Conservation (phyloP, 2,797 vertebrate genomes). For the Scolopax rusticola region DNA sequence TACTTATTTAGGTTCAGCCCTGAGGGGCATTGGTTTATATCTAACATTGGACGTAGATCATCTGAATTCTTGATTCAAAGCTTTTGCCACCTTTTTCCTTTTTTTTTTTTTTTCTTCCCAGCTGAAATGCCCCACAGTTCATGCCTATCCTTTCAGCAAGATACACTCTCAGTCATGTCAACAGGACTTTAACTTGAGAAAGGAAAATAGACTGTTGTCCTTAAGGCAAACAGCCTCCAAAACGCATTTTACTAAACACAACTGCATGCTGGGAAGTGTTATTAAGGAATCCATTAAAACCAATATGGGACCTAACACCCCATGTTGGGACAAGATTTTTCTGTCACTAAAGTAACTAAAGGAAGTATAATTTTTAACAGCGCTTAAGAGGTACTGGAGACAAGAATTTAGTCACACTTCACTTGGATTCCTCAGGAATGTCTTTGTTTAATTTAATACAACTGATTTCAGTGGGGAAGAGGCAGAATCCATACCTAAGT, state of each 20-base stretch:
- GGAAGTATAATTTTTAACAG: constrained; percentile 75
- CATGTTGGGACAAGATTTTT: constrained; percentile 67
- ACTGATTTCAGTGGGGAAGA: constrained; percentile 48
- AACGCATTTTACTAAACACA: constrained; percentile 2
- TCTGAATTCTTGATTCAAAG: constrained; percentile 46
- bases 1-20: constrained; percentile 29
- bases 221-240: not conserved
- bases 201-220: not conserved
- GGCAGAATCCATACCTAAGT: constrained; percentile 49
- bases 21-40: constrained; percentile 25
- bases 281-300: constrained; percentile 65
- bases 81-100: not conserved
- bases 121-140: not conserved
- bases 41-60: constrained; percentile 21
- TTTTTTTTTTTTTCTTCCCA: not conserved
- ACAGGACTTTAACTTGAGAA: not conserved
- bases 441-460: constrained; percentile 76
- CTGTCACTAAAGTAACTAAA: constrained; percentile 22
- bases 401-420: constrained; percentile 78
- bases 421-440: constrained; percentile 71
- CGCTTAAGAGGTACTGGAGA: constrained; percentile 65
- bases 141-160: not conserved
- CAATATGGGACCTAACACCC: constrained; percentile 33
- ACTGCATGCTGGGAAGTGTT: constrained; percentile 58
- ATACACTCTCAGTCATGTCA: not conserved